These are phyloP conservation scores for Novumbra hubbsi DNA, from an alignment of 2,797 vertebrate species.

Conservation along the genomic window DNA sequence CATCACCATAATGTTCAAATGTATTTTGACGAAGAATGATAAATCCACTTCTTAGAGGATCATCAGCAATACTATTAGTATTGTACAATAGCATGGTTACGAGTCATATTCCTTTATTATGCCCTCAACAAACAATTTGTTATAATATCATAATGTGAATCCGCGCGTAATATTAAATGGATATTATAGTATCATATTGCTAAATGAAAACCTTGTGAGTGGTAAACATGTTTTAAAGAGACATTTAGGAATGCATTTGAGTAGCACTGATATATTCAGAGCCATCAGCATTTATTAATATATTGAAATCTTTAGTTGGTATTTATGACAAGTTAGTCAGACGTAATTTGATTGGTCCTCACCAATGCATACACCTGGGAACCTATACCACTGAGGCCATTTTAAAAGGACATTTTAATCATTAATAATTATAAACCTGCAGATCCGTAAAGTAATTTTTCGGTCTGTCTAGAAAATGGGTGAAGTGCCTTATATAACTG, in stretches of 20 bases:
- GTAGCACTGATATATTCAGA: slow-evolving; percentile 17
- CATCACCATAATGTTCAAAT: neutral
- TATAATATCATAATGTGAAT: slow-evolving; percentile 6
- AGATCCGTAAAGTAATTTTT: slow-evolving; percentile 34
- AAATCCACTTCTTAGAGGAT: neutral
- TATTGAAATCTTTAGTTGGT: neutral
- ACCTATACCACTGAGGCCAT: neutral
- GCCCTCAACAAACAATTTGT: neutral
- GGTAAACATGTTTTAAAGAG: slow-evolving; percentile 20
- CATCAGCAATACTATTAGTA: neutral
- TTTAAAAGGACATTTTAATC: neutral
- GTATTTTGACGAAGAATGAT: neutral
- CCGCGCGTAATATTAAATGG: slow-evolving; percentile 10
- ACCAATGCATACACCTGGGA: neutral
- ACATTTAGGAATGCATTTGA: slow-evolving; percentile 58
- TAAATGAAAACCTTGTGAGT: slow-evolving; percentile 7
- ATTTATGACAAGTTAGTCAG: neutral
- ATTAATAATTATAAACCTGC: slow-evolving; percentile 28
- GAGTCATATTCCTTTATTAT: neutral
- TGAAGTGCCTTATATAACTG: slow-evolving; percentile 6
- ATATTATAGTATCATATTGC: slow-evolving; percentile 4
- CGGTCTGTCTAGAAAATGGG: neutral
- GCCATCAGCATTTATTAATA: neutral
- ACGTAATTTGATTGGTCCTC: neutral
- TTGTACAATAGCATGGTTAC: neutral